Evolutionary conservation across 2,888 invertebrate species (phyloP), one percentile per base, ranked within the genome.

Genomic region (Chymomyza fuscimana): DNA sequence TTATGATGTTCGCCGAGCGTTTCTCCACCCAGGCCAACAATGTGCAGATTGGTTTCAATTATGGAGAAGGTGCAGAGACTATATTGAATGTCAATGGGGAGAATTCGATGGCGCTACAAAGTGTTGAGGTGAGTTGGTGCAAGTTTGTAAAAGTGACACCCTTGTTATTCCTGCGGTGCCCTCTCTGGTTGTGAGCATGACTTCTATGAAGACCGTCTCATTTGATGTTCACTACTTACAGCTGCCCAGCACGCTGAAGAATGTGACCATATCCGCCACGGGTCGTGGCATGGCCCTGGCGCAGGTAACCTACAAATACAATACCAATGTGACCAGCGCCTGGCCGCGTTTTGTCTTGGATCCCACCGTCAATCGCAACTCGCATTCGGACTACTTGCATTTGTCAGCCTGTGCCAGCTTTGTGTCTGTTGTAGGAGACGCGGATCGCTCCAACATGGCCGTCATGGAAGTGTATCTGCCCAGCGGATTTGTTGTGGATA

Each of bases 401-500:
- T 93, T 98, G 7, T 97, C 97, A 6, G 94, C 97, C 69, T 98
- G 97, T 89, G 94, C 95, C 72, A 95, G 91, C 61, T 92, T 90
- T 67, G 87, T 91, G 4, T 88, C 91, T 10, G 88, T 90, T 19
- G 81, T 81, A 6, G 90, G 89, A 15, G 90, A 89, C 72, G 78
- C 88, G 36, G 95, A 95, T 69, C 87, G 89, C 46, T 92, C 92
- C 77, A 98, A 98, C 80, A 96, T 98, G 95, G 96, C 97, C 6
- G 95, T 98, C 0, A 96, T 98, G 93, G 97, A 97, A 88, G 96
- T 98, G 0, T 95, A 95, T 78, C 93, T 98, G 72, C 98, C 98
- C 0, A 97, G 98, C 12, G 98, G 98, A 22, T 98, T 96, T 91
- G 94, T 96, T 1, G 96, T 97, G 0, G 97, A 97, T 82, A 93